Base-by-base conservation (phyloP, 30 jellyfish, hydroid and myxozoan species). In the Turritopsis dohrnii region DNA sequence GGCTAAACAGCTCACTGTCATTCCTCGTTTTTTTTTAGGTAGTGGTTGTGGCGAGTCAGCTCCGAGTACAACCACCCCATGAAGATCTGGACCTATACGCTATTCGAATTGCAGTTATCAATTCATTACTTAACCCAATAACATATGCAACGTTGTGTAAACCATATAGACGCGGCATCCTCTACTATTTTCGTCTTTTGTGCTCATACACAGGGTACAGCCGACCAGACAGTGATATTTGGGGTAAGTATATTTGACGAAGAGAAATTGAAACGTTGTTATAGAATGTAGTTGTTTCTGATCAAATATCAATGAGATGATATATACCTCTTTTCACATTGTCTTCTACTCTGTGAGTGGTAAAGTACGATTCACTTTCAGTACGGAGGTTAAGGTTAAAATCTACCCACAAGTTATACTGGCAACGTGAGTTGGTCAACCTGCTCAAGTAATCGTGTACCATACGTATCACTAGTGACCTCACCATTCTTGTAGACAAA, bases 121-220 rank as follows among this genome's bases (percentile, higher is more conserved):
- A 87, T 71, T 82, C 97, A 18, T 73, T 91, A 94, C 66, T 91
- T 26, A 91, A 91, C 79, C 97, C 97, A 20, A 52, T 91, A 16
- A 96, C 97, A 17, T 91, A 94, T 82, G 97, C 97, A 73, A 75
- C 95, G n/a, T 28, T 91, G 52, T 91, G 97, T 85, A 91, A 87
- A 66, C 97, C 97, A 53, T 91, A 91, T 80, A 66, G 97, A 31
- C 85, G 96, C 29, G 97, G 97, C 1, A 83, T 81, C 31, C 29
- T 91, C 16, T 91, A 81, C 75, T 86, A 88, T 79, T 81, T 87
- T 75, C 75, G 83, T 66, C 75, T 81, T 31, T 53, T 91, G 81
- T 65, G 86, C 7, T 91, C 97, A 1, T 88, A 83, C 66, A 88
- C 94, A 29, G 97, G 97, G 53, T 88, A 77, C 74, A 88, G 90